Conservation (phyloP, 2,113 vertebrate species). For the Serinus canaria region DNA sequence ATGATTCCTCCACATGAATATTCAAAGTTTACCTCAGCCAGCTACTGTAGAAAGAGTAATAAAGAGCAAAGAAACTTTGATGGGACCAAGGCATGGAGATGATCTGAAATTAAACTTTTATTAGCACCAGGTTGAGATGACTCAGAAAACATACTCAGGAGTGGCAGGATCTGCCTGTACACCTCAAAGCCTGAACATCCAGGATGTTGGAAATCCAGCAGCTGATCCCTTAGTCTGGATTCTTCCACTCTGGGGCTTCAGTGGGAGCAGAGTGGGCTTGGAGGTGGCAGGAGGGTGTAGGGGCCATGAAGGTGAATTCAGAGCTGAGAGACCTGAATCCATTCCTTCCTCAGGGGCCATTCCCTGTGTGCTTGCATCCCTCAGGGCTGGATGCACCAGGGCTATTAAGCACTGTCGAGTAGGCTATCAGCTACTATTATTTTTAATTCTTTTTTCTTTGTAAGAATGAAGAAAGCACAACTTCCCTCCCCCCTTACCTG, state of each 20-base stretch:
- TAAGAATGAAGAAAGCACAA: neutral
- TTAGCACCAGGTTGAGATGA: neutral
- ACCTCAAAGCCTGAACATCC: neutral
- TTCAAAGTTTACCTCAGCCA: constrained; percentile 8
- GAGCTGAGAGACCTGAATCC: neutral
- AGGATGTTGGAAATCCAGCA: neutral
- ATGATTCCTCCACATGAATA: constrained; percentile 49
- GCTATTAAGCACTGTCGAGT: neutral
- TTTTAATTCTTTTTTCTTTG: neutral
- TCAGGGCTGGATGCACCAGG: neutral
- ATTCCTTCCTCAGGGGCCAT: neutral
- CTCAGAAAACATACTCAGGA: neutral
- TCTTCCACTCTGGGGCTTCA: neutral
- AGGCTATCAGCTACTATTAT: neutral
- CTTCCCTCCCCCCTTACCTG: neutral
- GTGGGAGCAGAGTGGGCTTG: neutral
- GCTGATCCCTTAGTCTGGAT: neutral
- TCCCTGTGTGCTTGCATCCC: neutral
- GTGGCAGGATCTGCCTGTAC: neutral
- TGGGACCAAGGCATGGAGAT: neutral
- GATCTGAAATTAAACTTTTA: neutral
- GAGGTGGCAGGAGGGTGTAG: neutral
- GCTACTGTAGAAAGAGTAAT: constrained; percentile 4
- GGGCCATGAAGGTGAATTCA: neutral
- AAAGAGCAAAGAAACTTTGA: neutral